Percentiles rank a stretch among this genome's conserved stretches.
Conservation (phyloP, 2,113 vertebrate species). For the Anguilla japonica region DNA sequence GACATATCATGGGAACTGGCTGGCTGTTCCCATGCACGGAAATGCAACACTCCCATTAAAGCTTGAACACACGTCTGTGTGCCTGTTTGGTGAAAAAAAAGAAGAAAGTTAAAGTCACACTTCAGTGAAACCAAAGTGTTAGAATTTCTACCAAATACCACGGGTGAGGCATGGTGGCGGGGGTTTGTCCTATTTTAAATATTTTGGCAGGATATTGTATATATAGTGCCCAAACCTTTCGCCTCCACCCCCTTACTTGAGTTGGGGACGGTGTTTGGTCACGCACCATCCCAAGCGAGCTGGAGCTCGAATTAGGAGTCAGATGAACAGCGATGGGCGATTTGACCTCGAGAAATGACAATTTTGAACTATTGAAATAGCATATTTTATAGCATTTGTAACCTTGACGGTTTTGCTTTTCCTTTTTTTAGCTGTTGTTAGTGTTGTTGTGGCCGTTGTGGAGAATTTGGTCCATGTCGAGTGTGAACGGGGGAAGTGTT, state of each 20-base stretch:
- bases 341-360: conserved; percentile 10
- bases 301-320: background rate
- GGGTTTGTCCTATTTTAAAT: conserved; percentile 62
- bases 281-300: background rate
- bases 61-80: conserved; percentile 14
- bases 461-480: conserved; percentile 45
- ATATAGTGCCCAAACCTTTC: conserved; percentile 60
- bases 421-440: background rate
- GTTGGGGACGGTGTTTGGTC: background rate
- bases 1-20: conserved; percentile 71
- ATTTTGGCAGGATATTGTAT: conserved; percentile 66
- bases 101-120: background rate
- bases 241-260: conserved; percentile 17
- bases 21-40: conserved; percentile 63
- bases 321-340: background rate
- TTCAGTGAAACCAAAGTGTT: conserved; percentile 2
- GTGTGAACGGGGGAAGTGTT: conserved; percentile 52
- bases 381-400: background rate
- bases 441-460: background rate
- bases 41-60: background rate
- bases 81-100: background rate
- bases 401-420: background rate
- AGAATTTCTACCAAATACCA: conserved; percentile 4
- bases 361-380: background rate
- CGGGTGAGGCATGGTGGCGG: conserved; percentile 22